These are phyloP conservation scores for Enteromius paludinosus DNA, from an alignment of 2,797 vertebrate genomes.

Conservation along the genomic window DNA sequence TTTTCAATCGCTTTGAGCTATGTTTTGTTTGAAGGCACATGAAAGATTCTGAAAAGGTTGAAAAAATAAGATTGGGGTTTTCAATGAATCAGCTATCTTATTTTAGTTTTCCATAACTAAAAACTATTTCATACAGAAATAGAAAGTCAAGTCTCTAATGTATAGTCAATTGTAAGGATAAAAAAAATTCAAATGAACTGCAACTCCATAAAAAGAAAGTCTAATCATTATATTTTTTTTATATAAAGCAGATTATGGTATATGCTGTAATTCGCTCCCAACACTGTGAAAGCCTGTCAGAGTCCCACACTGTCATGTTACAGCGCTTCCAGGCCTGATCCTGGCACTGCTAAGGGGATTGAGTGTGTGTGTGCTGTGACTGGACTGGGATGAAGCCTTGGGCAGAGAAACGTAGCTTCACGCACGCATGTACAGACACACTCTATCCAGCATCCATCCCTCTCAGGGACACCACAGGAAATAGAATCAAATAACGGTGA, in stretches of 20 bases:
- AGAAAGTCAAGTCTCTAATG: background rate
- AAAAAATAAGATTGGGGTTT: background rate
- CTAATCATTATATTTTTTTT: background rate
- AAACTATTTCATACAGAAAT: too few relatives aligned
- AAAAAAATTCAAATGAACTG: background rate
- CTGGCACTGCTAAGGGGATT: constrained; percentile 17
- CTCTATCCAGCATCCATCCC: constrained; percentile 40
- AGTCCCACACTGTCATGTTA: constrained; percentile 31
- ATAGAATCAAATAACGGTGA: constrained; percentile 69
- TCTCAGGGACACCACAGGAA: constrained; percentile 59
- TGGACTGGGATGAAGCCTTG: constrained; percentile 41
- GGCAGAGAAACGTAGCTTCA: background rate
- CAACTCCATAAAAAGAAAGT: background rate
- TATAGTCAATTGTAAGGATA: background rate
- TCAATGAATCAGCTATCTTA: background rate
- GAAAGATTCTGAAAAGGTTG: background rate
- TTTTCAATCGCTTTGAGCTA: background rate
- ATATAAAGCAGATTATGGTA: background rate
- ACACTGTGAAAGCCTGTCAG: constrained; percentile 14
- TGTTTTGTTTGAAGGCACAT: background rate
- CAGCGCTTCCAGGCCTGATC: background rate
- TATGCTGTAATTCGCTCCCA: background rate
- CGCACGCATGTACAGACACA: constrained; percentile 27
- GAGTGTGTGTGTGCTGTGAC: constrained; percentile 14
- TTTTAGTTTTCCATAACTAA: background rate